A percentile compares a stretch with the other conserved stretches of the same genome.
Conservation (phyloP, 2,797 vertebrate genomes). For the Cottoperca gobio region DNA sequence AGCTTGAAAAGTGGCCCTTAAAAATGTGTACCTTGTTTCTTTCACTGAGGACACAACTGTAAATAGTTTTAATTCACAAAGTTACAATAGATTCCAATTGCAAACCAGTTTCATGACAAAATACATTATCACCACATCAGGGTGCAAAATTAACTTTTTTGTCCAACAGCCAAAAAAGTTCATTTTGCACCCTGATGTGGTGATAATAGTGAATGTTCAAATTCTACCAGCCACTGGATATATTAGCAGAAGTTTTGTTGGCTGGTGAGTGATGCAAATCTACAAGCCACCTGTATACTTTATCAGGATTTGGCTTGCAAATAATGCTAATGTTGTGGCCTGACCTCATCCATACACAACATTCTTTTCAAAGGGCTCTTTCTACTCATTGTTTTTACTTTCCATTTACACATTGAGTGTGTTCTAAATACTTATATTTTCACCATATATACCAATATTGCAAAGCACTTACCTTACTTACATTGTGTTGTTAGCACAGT, state of each 20-base stretch:
- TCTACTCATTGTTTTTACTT: not conserved
- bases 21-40: not conserved
- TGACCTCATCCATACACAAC: not conserved
- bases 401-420: not conserved
- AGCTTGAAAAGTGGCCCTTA: not conserved
- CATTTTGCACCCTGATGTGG: no score
- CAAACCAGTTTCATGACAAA: not conserved
- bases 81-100: not conserved
- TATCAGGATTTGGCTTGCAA: no score
- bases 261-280: no score
- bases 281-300: no score
- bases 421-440: not conserved
- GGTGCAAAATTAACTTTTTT: no score
- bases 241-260: no score
- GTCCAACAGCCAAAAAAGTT: no score
- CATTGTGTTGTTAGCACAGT: not conserved
- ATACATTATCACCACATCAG: not conserved
- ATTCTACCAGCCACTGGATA: no score
- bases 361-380: not conserved
- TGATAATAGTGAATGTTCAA: no score
- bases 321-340: no score
- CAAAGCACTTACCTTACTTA: not conserved
- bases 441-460: not conserved
- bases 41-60: not conserved
- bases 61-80: not conserved